These are phyloP conservation scores for Euclidia mi DNA, from an alignment of 2,888 invertebrate species.

Conservation along the genomic window DNA sequence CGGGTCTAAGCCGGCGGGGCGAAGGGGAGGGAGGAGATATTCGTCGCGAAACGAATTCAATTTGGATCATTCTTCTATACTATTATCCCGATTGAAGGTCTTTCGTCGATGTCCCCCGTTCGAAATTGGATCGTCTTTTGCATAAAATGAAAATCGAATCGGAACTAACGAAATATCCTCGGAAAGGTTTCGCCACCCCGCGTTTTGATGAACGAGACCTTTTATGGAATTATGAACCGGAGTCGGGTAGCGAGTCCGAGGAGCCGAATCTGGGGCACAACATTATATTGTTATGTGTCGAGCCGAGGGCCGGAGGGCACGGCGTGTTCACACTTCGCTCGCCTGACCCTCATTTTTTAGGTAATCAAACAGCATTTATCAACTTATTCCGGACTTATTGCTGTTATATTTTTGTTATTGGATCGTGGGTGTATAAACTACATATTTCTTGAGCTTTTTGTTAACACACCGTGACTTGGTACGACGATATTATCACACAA, in stretches of 20 bases:
- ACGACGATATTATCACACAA: too few species aligned
- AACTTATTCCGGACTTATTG: slow-evolving; percentile 9
- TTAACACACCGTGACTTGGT: too few species aligned
- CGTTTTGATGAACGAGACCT: slow-evolving; percentile 63
- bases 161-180: slow-evolving; percentile 83
- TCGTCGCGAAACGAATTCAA: slow-evolving; percentile 79
- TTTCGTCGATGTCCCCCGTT: slow-evolving; percentile 65
- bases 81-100: slow-evolving; percentile 85
- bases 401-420: neutral
- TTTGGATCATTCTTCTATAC: slow-evolving; percentile 87
- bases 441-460: too few species aligned
- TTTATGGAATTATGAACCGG: slow-evolving; percentile 68
- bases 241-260: slow-evolving; percentile 39
- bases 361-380: slow-evolving; percentile 15
- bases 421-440: too few species aligned
- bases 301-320: slow-evolving; percentile 24
- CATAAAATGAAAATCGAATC: slow-evolving; percentile 88
- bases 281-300: slow-evolving; percentile 53
- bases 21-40: slow-evolving; percentile 54
- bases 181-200: slow-evolving; percentile 57
- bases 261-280: slow-evolving; percentile 36
- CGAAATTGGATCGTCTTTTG: slow-evolving; percentile 86
- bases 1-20: slow-evolving; percentile 59
- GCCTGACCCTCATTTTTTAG: slow-evolving; percentile 16
- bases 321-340: slow-evolving; percentile 12